Conservation (phyloP, 2,888 invertebrate genomes). For the Halictus quadricinctus region DNA sequence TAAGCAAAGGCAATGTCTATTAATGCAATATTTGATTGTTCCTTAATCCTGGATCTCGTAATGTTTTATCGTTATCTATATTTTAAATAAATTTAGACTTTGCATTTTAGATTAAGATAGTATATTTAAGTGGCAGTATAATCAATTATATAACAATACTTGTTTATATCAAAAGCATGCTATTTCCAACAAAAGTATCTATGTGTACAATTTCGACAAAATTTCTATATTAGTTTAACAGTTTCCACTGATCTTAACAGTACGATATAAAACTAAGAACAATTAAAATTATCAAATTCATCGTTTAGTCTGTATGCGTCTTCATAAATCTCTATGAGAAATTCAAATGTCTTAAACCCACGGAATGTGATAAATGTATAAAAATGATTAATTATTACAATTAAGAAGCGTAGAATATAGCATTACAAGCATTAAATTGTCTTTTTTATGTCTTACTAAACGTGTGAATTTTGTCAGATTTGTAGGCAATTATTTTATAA, state of each 20-base stretch:
- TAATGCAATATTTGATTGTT: slow-evolving; percentile 18
- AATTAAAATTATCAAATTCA: not conserved
- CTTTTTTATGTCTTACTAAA: slow-evolving; percentile 10
- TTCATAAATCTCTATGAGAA: not conserved
- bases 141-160: not conserved
- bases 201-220: not conserved
- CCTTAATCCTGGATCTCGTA: slow-evolving; percentile 25
- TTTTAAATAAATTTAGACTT: not conserved
- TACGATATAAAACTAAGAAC: not conserved
- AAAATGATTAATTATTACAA: not conserved
- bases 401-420: slow-evolving; percentile 7
- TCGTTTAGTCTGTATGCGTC: not conserved
- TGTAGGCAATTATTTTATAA: slow-evolving; percentile 6
- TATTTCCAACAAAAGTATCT: not conserved
- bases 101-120: slow-evolving; percentile 9
- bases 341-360: not conserved
- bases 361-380: not conserved
- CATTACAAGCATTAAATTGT: not conserved
- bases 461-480: slow-evolving; percentile 6
- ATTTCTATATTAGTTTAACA: not conserved
- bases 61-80: not conserved
- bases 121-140: not conserved
- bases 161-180: not conserved
- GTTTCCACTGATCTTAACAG: not conserved
- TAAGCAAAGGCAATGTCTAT: not conserved